Base-by-base conservation (phyloP, 2,888 invertebrate genomes). In the Microplitis deprimator region DNA sequence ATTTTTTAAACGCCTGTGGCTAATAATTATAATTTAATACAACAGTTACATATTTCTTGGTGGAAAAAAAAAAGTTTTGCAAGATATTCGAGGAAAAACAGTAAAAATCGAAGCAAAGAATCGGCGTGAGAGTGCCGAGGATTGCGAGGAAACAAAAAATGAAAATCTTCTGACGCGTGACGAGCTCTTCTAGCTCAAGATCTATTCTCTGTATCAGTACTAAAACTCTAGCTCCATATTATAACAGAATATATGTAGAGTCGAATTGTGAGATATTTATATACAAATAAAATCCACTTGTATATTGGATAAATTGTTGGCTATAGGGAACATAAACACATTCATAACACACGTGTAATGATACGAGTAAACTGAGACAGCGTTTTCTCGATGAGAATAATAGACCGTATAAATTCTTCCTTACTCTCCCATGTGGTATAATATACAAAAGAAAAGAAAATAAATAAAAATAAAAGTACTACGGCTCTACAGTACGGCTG, bases 91-190 rank as follows among this genome's bases (percentile, higher is more conserved):
- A 70, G 68, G 70, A 71, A 77, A 64, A 64, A 76, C 73, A 70
- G 76, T 73, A 60, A 79, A 79, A 76, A 74, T 68, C 75, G 79
- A 64, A 73, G 79, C 77, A 76, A 81, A 81, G 80, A 81, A 80
- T 81, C 79, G 80, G 80, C 82, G 81, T 80, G 81, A 81, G 71
- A 71, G 82, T 4, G 80, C 79, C 80, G 80, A 76, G 76, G 65
- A 82, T 77, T 76, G 74, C 69, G 77, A 75, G 79, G 72, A 81
- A 81, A 80, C 78, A 74, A 75, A 81, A 76, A 75, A 79, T 79
- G 76, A 79, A 80, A 67, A 73, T 79, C 79, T 59, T 59, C 77
- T 82, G 83, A 83, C 83, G 83, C 83, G 83, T 83, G 83, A 83
- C 83, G 83, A 77, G 75, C 76, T 64, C 78, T 68, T 76, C 76